A percentile compares a stretch with the other conserved stretches of the same genome.
phyloP scores from a whole-genome alignment of 2,113 vertebrate species.

The Nesogale talazaci region DNA sequence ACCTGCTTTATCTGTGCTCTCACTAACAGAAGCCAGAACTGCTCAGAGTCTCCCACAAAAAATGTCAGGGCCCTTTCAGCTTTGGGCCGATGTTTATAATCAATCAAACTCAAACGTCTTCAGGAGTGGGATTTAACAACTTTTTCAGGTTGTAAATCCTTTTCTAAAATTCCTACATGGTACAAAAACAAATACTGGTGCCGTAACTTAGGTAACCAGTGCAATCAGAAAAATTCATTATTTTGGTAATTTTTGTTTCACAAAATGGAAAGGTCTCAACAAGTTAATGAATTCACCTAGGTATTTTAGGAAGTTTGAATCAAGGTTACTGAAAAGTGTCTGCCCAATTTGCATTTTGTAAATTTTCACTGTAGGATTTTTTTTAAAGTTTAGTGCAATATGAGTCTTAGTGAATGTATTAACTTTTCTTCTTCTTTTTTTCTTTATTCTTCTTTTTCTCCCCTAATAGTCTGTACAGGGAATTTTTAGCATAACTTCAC shows the following conservation, averaged over 20 bases:
- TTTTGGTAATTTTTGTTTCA: neutral
- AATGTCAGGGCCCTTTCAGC: neutral
- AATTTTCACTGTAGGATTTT: neutral
- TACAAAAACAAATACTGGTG: neutral
- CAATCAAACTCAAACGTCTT: conserved; percentile 27
- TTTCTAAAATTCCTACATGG: neutral
- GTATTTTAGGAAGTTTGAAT: neutral
- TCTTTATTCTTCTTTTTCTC: too few relatives aligned
- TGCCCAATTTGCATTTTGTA: conserved; percentile 3
- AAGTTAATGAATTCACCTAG: neutral
- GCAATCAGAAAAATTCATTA: neutral
- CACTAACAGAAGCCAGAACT: conserved; percentile 70
- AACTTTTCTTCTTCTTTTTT: too few relatives aligned
- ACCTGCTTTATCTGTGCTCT: neutral
- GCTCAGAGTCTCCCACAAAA: neutral
- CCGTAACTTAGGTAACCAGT: neutral
- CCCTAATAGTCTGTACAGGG: too few relatives aligned
- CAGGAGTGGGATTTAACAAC: neutral
- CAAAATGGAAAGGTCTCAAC: neutral
- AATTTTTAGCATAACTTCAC: too few relatives aligned
- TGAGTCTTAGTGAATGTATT: neutral
- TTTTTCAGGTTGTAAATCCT: conserved; percentile 21
- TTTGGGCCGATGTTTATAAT: neutral
- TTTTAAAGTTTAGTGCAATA: neutral
- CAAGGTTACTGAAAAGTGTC: neutral